Evolutionary conservation across 2,888 invertebrate species (phyloP), one percentile per base, ranked within the genome.

Genomic region (Ecdyonurus torrentis): DNA sequence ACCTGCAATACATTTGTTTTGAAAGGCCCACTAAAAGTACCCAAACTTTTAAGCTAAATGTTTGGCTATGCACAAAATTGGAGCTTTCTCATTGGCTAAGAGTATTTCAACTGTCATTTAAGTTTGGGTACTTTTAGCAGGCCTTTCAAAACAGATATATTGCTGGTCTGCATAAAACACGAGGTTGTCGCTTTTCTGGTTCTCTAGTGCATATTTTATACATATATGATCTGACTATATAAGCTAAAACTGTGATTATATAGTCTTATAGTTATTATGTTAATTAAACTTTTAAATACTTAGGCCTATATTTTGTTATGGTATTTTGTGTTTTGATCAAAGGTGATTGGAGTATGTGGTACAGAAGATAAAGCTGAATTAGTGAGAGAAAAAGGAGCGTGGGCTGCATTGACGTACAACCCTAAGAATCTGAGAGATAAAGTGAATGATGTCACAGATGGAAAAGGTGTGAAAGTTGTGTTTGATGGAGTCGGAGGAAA

Each of bases 331-430:
- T 64, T 23, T 18, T 18, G 37, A 50, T 60, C 24, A 62, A 63
- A 22, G 83, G 85, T 86, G 2, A 82, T 86, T 67, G 85, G 81
- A n/a, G 80, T 85, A n/a, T 82, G 83, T 65, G 81, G 81, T 53
- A 78, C 81, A 0, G 83, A 83, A 71, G 81, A 81, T 63, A 79
- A 81, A 66, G 80, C 81, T 7, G 74, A 77, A 50, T 69, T 82
- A 19, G 76, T 83, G 15, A 72, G 84, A 64, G 77, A 81, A 58
- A 79, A 79, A 69, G 86, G 86, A 50, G 86, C 85, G 1, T 81
- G 81, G 70, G 77, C 81, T 58, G 82, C 85, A 18, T 74, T 85
- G 2, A 81, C 81, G 68, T 83, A 80, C 67, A 77, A 76, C 62
- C 76, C 79, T 50, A 77, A 77, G 63, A 79, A 81, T 64, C 69